Base-by-base conservation (phyloP, 1,140 invertebrate species). In the Capitella teleta region DNA sequence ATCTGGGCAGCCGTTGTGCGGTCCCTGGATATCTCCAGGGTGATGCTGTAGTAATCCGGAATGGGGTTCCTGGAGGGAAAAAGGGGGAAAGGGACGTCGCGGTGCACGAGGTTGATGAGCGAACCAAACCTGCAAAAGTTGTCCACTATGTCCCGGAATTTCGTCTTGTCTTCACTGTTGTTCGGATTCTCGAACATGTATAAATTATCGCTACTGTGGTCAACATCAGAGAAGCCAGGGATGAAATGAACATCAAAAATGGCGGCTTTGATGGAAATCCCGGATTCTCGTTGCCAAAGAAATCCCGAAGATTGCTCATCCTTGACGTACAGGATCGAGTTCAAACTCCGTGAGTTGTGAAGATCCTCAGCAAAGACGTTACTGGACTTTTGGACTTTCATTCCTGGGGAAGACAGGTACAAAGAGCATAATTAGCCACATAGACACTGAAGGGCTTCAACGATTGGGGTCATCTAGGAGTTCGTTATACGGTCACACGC, bases 291-390 rank as follows among this genome's bases (percentile, higher is more conserved):
- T 8, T 49, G 24, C 54, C 54, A 56, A 25, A 28, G 28, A 40
- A 56, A 56, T 45, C 49, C 51, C 1, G 34, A 47, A 1, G 54
- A 44, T 21, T 55, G 53, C 4, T 8, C 32, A 32, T 56, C 54
- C 8, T 45, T 56, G 24, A 56, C 46, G 41, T 56, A 53, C 3
- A 42, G 30, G 10, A 43, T 48, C 23, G 46, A 45, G n/a, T 52
- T 34, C 8, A 48, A 40, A 34, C 49, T 45, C 16, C 40, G 23
- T 5, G 30, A 34, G 25, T 28, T 37, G 44, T 49, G 50, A 10
- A 56, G 37, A 32, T 56, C 44, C 41, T 56, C 54, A 3, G 47
- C 28, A 28, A 53, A 56, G 6, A 56, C 54, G 23, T 56, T 56
- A 38, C 18, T 28, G 10, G 49, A 47, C 2, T 30, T 38, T 25